Evolutionary conservation across 2,888 invertebrate species (phyloP), one percentile per base, ranked within the genome.

Genomic region (Parnassius glacialis): DNA sequence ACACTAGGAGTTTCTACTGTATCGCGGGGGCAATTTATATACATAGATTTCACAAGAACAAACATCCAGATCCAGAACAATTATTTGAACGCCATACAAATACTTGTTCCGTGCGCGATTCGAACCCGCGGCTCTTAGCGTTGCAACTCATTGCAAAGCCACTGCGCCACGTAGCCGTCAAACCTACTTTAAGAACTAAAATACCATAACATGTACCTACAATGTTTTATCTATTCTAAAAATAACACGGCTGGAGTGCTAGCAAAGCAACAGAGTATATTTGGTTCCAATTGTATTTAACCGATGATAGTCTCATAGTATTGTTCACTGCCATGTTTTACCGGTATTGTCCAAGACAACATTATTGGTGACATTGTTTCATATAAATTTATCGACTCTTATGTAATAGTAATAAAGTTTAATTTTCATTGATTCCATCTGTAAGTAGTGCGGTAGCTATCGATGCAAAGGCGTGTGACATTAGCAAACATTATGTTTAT

Each of bases 261-360:
- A 7, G 34, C 45, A 50, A 53, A 53, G 44, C 44, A 58, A 16
- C 25, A 11, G 34, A 3, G 44, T n/a, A n/a, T 53, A 48, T 41
- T 48, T 44, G 48, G 54, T 20, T 47, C 13, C 20, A 43, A 62
- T 45, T 44, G 44, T 41, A 60, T 55, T 51, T 51, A 20, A 50
- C 10, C 52, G 10, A 41, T 51, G 41, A 41, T 53, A 48, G 43
- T 53, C 57, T 20, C 47, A 44, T 34, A 48, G 43, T 42, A 16
- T 61, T 52, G 13, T 20, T 53, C 51, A 34, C 25, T 52, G 52
- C 50, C 34, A 61, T 52, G 50, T 62, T 62, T 58, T 54, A 62
- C 58, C 62, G 62, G 57, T 62, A 62, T 62, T 44, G 41, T 52
- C 44, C 47, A 34, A 50, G 13, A 50, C 54, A 56, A 43, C 34